Conservation (phyloP, 2,797 vertebrate genomes). For the Danio tinwini region DNA sequence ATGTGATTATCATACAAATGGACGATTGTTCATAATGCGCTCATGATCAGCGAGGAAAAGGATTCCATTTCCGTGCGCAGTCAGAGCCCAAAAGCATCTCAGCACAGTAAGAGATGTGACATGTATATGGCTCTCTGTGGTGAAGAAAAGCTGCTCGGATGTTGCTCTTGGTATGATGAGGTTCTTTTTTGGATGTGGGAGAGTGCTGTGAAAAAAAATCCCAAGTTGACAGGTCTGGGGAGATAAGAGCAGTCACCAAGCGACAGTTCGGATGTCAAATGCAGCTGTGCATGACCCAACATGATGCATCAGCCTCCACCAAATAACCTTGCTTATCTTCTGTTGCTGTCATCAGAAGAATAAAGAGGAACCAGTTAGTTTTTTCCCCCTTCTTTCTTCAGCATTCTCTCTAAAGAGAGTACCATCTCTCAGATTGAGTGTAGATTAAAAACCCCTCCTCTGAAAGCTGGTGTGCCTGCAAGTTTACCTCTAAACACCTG, state of each 20-base stretch:
- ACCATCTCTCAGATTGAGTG: slow-evolving; percentile 61
- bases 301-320: slow-evolving; percentile 66
- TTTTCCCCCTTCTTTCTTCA: neutral
- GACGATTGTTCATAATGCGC: slow-evolving; percentile 68
- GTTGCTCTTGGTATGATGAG: slow-evolving; percentile 63
- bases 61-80: slow-evolving; percentile 50
- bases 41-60: slow-evolving; percentile 55
- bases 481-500: slow-evolving; percentile 2
- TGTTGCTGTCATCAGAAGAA: slow-evolving; percentile 65
- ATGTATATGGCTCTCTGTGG: neutral
- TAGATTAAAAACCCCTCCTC: neutral
- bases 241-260: slow-evolving; percentile 65
- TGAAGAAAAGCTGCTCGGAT: slow-evolving; percentile 50
- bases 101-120: neutral
- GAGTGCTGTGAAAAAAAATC: slow-evolving; percentile 54
- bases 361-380: neutral
- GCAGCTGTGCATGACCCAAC: slow-evolving; percentile 67
- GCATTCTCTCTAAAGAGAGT: slow-evolving; percentile 59
- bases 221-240: slow-evolving; percentile 53
- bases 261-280: slow-evolving; percentile 71
- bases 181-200: slow-evolving; percentile 59
- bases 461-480: neutral
- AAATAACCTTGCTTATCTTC: slow-evolving; percentile 74
- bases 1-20: slow-evolving; percentile 77
- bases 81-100: slow-evolving; percentile 11